Evolutionary conservation across 2,888 invertebrate species (phyloP).

Genomic region (Rhagonycha fulva): DNA sequence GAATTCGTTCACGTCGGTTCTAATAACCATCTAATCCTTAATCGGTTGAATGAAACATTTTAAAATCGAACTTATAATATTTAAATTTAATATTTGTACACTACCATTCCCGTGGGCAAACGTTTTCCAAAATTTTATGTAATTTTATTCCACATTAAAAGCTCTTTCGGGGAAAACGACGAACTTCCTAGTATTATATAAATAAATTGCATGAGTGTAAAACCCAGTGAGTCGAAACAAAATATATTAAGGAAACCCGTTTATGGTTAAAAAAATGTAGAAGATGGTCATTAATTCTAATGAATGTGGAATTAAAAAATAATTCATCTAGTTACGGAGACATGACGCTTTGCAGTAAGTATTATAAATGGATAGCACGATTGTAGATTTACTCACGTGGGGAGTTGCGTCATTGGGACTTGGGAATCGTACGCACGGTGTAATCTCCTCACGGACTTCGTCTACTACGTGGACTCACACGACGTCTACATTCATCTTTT

Average conservation of each 20-base stretch:
- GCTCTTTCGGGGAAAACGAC: too few species aligned
- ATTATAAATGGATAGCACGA: conserved; percentile 24
- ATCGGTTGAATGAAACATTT: too few species aligned
- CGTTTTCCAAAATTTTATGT: too few species aligned
- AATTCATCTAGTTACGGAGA: background rate
- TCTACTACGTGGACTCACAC: conserved; percentile 8
- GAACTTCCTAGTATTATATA: too few species aligned
- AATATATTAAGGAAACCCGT: background rate
- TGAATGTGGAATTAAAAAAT: conserved; percentile 21
- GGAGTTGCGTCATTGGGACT: conserved; percentile 23
- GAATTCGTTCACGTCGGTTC: too few species aligned
- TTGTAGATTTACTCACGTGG: conserved; percentile 21
- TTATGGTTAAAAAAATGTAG: background rate
- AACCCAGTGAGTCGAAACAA: background rate
- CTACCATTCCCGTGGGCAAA: too few species aligned
- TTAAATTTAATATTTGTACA: too few species aligned
- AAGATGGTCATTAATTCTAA: conserved; percentile 8
- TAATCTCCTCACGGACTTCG: conserved; percentile 7
- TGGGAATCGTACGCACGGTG: conserved; percentile 21
- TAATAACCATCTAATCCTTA: too few species aligned
- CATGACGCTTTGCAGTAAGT: conserved; percentile 12
- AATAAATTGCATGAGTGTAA: background rate
- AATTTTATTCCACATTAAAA: too few species aligned
- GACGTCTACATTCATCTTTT: conserved; percentile 23
- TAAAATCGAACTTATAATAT: too few species aligned